Evolutionary conservation across 2,113 vertebrate genomes (phyloP), one percentile per base, ranked within the genome.

Genomic region (Larimichthys crocea): DNA sequence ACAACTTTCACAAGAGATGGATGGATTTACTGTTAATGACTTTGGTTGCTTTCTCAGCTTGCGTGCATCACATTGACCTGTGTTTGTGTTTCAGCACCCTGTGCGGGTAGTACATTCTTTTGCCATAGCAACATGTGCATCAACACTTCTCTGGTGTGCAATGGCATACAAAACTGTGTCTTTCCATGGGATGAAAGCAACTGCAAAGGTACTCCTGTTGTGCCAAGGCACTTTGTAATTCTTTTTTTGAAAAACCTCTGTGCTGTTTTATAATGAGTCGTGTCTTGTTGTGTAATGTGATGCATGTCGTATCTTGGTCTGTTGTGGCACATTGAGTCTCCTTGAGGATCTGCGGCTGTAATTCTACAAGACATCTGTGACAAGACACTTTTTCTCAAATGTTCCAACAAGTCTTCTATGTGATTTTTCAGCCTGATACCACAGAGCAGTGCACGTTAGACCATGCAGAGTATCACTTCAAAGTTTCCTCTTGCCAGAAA

Each of bases 41-140:
- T 61, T 57, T 67, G 2, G 17, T 68, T 72, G 26, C 40, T 55
- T 63, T 53, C 24, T 66, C 53, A 55, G 19, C 4, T 17, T 50
- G 3, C 48, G 26, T 15, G 48, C 53, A 57, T 84, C 5, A 46
- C 53, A 59, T 60, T 53, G 26, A 57, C 40, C 22, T 73, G 17
- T 78, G 31, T 84, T 57, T 90, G 40, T 88, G 35, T 91, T 93
- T 48, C 87, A 99, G 98, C 98, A 81, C 98, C 98, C 55, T 99
- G 98, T 89, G 86, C 82, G 44, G 90, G 94, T 72, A 94, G 90
- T 83, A 94, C 96, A 16, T 99, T 97, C 91, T 99, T 99, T 89
- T 99, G 98, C 92, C 97, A 99, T 88, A 99, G 96, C 91, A 99
- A 97, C 95, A 99, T 99, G 98, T 99, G 98, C 92, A 98, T 99